phyloP scores from a whole-genome alignment of 2,113 vertebrate genomes.

The Acanthochromis polyacanthus region DNA sequence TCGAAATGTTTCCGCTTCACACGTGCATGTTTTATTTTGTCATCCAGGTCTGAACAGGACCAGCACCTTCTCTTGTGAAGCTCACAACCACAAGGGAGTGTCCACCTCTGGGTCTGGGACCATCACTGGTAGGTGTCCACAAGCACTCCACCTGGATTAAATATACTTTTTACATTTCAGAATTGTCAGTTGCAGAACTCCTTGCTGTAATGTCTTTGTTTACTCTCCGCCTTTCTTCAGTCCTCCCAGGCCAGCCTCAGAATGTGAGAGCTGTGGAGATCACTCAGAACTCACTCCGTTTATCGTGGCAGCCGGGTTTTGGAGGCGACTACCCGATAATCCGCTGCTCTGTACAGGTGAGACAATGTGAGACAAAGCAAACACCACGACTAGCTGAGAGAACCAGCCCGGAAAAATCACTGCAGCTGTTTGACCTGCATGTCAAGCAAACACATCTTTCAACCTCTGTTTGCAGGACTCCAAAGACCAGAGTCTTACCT shows the following conservation, averaged over 20 bases:
- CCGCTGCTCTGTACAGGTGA: constrained; percentile 89
- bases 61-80: constrained; percentile 91
- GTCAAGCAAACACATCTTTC: constrained; percentile 41
- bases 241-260: constrained; percentile 84
- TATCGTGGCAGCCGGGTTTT: constrained; percentile 87
- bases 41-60: constrained; percentile 88
- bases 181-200: too few species aligned
- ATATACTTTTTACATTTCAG: too few species aligned
- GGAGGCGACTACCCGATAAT: constrained; percentile 86
- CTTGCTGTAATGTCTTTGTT: not conserved
- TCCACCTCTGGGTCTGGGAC: constrained; percentile 89
- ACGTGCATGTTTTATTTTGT: not conserved
- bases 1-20: constrained; percentile 19
- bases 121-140: constrained; percentile 84
- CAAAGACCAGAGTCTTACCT: not conserved
- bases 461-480: constrained; percentile 6
- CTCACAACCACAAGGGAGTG: constrained; percentile 90
- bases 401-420: constrained; percentile 1
- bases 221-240: constrained; percentile 58
- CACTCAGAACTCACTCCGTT: constrained; percentile 77
- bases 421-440: constrained; percentile 23
- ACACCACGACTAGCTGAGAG: constrained; percentile 1
- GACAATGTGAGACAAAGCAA: constrained; percentile 1
- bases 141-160: too few species aligned
- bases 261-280: constrained; percentile 77